These are phyloP conservation scores for Myiozetetes cayanensis DNA, from an alignment of 2,113 vertebrate genomes.

Conservation along the genomic window DNA sequence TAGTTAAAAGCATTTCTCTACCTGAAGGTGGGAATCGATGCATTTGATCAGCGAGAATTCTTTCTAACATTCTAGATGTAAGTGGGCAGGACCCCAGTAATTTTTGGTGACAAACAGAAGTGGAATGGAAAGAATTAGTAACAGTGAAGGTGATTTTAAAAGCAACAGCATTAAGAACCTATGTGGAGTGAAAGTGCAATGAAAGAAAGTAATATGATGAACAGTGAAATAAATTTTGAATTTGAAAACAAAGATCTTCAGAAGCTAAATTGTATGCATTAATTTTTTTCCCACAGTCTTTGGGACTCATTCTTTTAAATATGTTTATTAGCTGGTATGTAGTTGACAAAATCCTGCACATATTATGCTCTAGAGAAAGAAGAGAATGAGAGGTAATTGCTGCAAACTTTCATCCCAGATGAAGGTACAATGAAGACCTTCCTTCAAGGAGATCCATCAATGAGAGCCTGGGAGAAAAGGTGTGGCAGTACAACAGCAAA, in stretches of 20 bases:
- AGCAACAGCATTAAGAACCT: not conserved
- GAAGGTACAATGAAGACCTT: slow-evolving; percentile 17
- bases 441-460: not conserved
- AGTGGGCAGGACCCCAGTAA: not conserved
- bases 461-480: not conserved
- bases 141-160: not conserved
- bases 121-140: not conserved
- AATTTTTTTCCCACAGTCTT: not conserved
- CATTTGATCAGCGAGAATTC: not conserved
- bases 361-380: not conserved
- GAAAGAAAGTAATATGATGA: not conserved
- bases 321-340: not conserved
- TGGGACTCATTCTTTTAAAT: not conserved
- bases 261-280: not conserved
- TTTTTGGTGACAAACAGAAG: not conserved
- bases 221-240: not conserved
- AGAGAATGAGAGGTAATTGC: slow-evolving; percentile 4
- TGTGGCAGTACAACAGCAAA: not conserved
- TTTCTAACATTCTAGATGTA: not conserved
- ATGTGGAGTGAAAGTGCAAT: not conserved
- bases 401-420: not conserved
- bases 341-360: not conserved
- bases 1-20: not conserved
- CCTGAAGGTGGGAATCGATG: not conserved
- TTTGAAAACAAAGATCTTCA: not conserved